Percentiles rank a stretch among this genome's conserved stretches.
Conservation (phyloP, 2,888 invertebrate genomes). For the Amblyjoppa proteus region DNA sequence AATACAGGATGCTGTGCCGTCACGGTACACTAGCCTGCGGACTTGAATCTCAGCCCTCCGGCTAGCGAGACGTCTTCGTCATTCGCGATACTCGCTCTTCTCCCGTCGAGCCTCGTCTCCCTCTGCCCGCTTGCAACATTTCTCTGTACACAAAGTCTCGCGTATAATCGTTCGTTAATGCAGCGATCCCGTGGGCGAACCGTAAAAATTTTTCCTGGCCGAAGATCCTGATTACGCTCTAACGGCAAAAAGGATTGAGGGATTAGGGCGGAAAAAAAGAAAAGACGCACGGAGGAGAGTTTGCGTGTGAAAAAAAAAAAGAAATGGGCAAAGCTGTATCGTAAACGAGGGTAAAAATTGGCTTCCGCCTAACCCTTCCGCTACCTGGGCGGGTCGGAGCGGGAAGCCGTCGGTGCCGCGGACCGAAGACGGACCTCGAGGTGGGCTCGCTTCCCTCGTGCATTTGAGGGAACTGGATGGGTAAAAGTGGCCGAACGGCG, state of each 20-base stretch:
- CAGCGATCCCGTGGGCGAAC: not conserved
- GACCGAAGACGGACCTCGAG: slow-evolving; percentile 25
- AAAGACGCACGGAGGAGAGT: slow-evolving; percentile 18
- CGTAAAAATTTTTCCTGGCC: not conserved
- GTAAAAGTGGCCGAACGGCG: slow-evolving; percentile 76
- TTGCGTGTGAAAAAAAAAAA: slow-evolving; percentile 37
- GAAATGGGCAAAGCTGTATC: slow-evolving; percentile 44
- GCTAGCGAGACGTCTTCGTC: slow-evolving; percentile 65
- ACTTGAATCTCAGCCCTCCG: slow-evolving; percentile 72
- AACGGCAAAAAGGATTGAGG: slow-evolving; percentile 51
- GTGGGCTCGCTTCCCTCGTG: slow-evolving; percentile 54
- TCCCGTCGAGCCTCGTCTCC: not conserved
- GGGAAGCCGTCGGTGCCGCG: slow-evolving; percentile 12
- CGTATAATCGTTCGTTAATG: slow-evolving; percentile 57
- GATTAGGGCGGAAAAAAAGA: slow-evolving; percentile 33
- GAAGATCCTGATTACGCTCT: slow-evolving; percentile 26
- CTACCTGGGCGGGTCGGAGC: slow-evolving; percentile 68
- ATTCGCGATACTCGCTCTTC: slow-evolving; percentile 51
- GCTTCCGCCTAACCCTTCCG: slow-evolving; percentile 74
- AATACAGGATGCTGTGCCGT: slow-evolving; percentile 82
- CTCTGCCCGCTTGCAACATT: slow-evolving; percentile 18
- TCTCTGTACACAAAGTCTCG: slow-evolving; percentile 18
- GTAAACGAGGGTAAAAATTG: slow-evolving; percentile 70
- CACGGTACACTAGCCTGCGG: slow-evolving; percentile 75
- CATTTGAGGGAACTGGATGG: slow-evolving; percentile 71